phyloP scores from a whole-genome alignment of 2,888 invertebrate species.

The Gymnocheta viridis region DNA sequence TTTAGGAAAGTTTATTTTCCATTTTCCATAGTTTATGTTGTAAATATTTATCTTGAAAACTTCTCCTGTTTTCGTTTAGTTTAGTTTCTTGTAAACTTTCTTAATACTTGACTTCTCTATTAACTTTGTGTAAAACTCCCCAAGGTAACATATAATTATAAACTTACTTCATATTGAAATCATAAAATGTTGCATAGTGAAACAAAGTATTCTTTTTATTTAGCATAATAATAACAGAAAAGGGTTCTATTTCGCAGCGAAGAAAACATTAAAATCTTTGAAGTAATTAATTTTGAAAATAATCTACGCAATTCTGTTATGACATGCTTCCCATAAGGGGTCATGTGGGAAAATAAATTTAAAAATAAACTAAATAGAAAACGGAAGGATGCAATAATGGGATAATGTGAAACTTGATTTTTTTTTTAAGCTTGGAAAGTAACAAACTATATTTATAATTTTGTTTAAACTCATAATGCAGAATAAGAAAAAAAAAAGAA shows the following conservation, averaged over 20 bases:
- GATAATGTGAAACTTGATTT: not conserved
- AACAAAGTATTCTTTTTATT: not conserved
- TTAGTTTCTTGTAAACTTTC: not conserved
- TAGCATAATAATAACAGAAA: not conserved
- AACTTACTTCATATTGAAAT: not conserved
- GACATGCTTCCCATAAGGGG: not conserved
- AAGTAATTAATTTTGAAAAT: slow-evolving; percentile 47
- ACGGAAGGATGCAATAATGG: not conserved
- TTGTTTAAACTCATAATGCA: no score
- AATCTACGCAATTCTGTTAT: slow-evolving; percentile 6
- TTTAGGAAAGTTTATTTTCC: no score
- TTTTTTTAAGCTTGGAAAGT: no score
- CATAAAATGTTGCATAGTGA: not conserved
- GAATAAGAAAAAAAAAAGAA: no score
- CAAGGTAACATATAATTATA: not conserved
- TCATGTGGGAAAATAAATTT: slow-evolving; percentile 28
- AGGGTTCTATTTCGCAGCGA: not conserved
- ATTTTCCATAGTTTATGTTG: not conserved
- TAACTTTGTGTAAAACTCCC: not conserved
- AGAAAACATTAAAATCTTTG: slow-evolving; percentile 2
- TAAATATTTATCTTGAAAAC: not conserved
- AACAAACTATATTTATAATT: no score
- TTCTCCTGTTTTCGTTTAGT: not conserved
- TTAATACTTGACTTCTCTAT: not conserved
- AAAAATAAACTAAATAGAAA: not conserved